Base-by-base conservation (phyloP, 2,113 vertebrate genomes). In the Sander lucioperca region DNA sequence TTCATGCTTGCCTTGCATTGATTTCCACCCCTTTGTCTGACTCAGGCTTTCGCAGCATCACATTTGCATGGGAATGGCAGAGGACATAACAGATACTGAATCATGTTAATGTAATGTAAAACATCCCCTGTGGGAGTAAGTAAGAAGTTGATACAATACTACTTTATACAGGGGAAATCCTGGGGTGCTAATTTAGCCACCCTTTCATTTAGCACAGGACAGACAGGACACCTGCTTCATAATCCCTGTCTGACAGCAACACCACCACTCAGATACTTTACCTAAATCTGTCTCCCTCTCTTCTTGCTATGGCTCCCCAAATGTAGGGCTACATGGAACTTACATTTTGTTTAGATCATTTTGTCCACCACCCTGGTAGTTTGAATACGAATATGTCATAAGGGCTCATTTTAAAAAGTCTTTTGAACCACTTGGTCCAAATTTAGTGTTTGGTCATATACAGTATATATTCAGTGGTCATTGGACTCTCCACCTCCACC, bases 1-100 rank as follows among this genome's bases (percentile, higher is more conserved):
- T 25, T 50, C 16, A 72, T 57, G 15, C 64, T 68, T 48, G 36
- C 71, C 80, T 74, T 83, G 47, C 68, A 77, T 71, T 39, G 9
- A 75, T 83, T 83, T 86, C 59, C 65, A 78, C 68, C 12, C 16
- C 21, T 18, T 62, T 58, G 12, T 68, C 58, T 36, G 67, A 51
- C 57, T 77, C 45, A 12, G 39, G 18, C 10, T 3, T 13, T 25
- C 36, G 53, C 23, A 33, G 23, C 54, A 7, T 74, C 25, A 6
- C 21, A 16, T 61, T 65, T 82, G 74, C 43, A 58, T n/a, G 25
- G 5, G 10, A 18, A 33, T 11, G 6, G 39, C 27, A 65, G 21
- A 53, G 19, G 2, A 68, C 4, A 11, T 36, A 21, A 14, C 6
- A 53, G 64, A 54, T 16, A 8, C 33, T 62, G 56, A 33, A 33